Conservation (phyloP, 2,888 invertebrate species). For the Petrolisthes manimaculis region DNA sequence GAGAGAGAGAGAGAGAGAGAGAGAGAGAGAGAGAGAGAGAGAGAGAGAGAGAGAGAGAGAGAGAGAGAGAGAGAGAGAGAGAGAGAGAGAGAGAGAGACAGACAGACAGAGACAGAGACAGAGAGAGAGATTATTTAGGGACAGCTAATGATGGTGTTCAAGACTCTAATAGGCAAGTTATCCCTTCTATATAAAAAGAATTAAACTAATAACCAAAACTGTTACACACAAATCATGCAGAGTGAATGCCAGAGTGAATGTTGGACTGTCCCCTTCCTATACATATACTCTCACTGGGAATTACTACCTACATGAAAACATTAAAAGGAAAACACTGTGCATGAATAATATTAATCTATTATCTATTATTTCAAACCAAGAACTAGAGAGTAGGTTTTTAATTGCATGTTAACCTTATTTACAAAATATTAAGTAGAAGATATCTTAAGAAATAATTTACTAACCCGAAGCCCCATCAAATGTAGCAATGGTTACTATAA, state of each 20-base stretch:
- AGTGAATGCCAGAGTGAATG: no score
- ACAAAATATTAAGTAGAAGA: no score
- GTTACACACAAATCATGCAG: not conserved
- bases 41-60: conserved; percentile 1
- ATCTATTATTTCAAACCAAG: no score
- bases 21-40: not conserved
- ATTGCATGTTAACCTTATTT: no score
- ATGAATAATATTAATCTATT: no score
- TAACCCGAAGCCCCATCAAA: no score
- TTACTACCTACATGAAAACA: no score
- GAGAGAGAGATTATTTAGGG: not conserved
- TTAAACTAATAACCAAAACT: not conserved
- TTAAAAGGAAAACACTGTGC: not conserved
- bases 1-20: not conserved
- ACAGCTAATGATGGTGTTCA: not conserved
- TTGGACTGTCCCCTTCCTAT: not conserved
- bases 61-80: not conserved
- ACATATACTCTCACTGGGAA: not conserved
- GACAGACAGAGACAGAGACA: not conserved
- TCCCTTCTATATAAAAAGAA: not conserved
- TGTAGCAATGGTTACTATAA: no score
- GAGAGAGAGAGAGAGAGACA: not conserved
- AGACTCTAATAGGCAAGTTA: not conserved
- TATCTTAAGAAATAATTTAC: no score
- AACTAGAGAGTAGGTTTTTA: no score